Base-by-base conservation (phyloP, 2,888 invertebrate species). In the Argyra leucocephala region DNA sequence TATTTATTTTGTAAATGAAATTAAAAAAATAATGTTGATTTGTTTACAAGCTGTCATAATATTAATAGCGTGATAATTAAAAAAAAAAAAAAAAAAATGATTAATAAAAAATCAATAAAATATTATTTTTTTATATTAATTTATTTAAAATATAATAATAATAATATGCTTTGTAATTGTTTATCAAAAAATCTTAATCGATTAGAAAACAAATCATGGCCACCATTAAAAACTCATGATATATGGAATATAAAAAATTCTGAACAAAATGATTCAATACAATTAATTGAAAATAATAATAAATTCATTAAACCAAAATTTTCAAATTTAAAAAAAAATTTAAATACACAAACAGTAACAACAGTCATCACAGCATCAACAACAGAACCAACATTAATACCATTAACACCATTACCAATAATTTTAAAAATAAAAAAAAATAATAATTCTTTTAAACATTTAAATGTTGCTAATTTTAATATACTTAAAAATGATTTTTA, bases 141-240 rank as follows among this genome's bases (percentile, higher is more conserved):
- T 48, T 18, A 48, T 48, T 48, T 48, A 18, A 48, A 48, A 48
- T 48, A 3, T 48, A 2, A 48, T 18, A 10, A 12, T 48, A 48
- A 18, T 48, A 12, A 9, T 18, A 2, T 6, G 9, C 18, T 18
- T 18, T 1, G 18, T 5, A 48, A 48, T 18, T 18, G 5, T 5
- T 48, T 48, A 48, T 5, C 6, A 15, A 37, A 48, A 48, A 63
- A 58, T 21, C 62, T 62, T 57, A 22, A 63, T 37, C 57, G 37
- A 61, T 15, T 65, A 12, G 64, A 66, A 10, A 64, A 57, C 57
- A 70, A 68, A 57, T 64, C 69, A 62, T 78, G 78, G 79, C 76
- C 78, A 67, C 72, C 73, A 63, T 72, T 77, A 74, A 75, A 72
- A 66, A 74, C 74, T 69, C 73, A 74, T 68, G 76, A 79, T 72